These are phyloP conservation scores for Bungarus multicinctus DNA, from an alignment of 2,113 vertebrate species.

Conservation along the genomic window DNA sequence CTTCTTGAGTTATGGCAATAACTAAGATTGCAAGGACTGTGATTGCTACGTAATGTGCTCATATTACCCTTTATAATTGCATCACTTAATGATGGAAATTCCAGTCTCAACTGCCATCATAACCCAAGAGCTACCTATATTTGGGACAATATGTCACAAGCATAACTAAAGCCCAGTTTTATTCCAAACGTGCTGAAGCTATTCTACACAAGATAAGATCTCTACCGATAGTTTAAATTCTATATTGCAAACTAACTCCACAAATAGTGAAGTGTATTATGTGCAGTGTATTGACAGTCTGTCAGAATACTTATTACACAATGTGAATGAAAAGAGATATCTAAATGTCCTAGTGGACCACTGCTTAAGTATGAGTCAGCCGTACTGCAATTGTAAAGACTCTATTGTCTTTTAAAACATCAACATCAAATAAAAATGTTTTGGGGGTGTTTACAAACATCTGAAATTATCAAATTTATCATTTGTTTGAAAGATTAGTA, in stretches of 20 bases:
- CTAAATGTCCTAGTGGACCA: not conserved
- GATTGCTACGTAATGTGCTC: not conserved
- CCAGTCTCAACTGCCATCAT: not conserved
- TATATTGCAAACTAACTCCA: not conserved
- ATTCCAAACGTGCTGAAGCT: not conserved
- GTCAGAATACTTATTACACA: not conserved
- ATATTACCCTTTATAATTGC: not conserved
- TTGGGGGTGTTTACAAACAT: not conserved
- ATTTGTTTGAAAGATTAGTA: not conserved
- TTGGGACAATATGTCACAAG: not conserved
- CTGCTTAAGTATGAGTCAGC: not conserved
- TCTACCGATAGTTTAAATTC: not conserved
- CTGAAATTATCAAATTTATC: not conserved
- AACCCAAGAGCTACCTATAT: not conserved
- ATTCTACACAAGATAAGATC: not conserved
- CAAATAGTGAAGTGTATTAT: not conserved
- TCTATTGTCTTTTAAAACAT: not conserved
- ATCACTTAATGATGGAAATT: not conserved
- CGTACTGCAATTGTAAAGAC: not conserved
- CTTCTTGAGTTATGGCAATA: not conserved
- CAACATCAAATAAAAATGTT: not conserved
- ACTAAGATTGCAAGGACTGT: not conserved
- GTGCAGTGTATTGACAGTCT: not conserved
- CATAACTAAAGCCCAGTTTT: not conserved
- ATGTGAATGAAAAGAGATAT: not conserved